Base-by-base conservation (phyloP, 2,113 vertebrate genomes). In the Aegotheles bennettii region DNA sequence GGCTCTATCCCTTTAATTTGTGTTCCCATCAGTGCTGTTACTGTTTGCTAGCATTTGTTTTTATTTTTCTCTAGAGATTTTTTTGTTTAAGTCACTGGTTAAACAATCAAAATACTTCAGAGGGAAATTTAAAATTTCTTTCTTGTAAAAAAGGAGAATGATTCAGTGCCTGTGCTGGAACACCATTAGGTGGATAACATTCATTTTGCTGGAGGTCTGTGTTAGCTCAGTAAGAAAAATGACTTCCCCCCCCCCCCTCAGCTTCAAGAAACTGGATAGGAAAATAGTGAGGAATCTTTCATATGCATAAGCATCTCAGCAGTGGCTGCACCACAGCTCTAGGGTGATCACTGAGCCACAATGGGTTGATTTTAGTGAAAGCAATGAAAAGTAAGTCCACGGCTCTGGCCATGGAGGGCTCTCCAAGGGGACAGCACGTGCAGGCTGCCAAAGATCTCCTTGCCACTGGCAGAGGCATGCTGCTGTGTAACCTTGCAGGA, bases 1-100 rank as follows among this genome's bases (percentile, higher is more conserved):
- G 81, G 83, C 86, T 94, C 74, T 91, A 33, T 33, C 57, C 42
- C 70, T 96, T 93, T 94, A 95, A 93, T 95, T 96, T 93, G 67
- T 83, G 90, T 54, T 93, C 90, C 90, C 76, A 38, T 81, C 89
- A 96, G 73, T 47, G 77, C 36, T 81, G 77, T 85, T 94, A 89
- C 71, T 85, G 69, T 96, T 82, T 91, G 78, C 61, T 89, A 83
- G 84, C 60, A 56, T 86, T 95, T 94, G 70, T 73, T 92, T 92
- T 90, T 92, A 68, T 92, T 95, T 94, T 95, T 75, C 90, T 82
- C 85, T n/a, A 51, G 67, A 83, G 63, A 43, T 42, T 64, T 78
- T 54, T 77, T 65, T 54, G 11, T 45, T 80, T 43, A 60, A 91
- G 25, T 64, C 54, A 67, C 53, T 70, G 54, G 51, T 65, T 87